Conservation (phyloP, 2,797 vertebrate genomes). For the Aplochiton taeniatus region DNA sequence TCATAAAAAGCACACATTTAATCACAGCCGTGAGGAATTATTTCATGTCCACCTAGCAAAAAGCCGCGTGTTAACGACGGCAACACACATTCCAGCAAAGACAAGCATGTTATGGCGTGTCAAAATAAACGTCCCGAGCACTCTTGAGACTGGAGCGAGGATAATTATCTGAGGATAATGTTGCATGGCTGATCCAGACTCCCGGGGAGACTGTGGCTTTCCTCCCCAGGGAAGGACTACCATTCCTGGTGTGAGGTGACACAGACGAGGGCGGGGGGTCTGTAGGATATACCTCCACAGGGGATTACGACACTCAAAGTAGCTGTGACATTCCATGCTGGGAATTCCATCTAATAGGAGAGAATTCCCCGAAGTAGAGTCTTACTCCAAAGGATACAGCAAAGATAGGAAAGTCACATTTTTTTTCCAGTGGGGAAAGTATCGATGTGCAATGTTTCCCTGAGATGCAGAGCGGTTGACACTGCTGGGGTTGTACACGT, state of each 20-base stretch:
- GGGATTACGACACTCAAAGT: constrained; percentile 50
- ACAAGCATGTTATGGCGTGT: constrained; percentile 55
- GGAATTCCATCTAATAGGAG: constrained; percentile 48
- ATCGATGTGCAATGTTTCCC: too few species aligned
- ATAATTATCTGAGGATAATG: too few species aligned
- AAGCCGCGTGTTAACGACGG: constrained; percentile 43
- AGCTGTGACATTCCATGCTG: constrained; percentile 51
- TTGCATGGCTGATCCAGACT: too few species aligned
- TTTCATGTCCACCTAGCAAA: constrained; percentile 53
- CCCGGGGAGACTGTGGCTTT: constrained; percentile 10
- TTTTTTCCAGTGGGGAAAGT: constrained; percentile 47
- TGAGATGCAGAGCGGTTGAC: too few species aligned
- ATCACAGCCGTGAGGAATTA: constrained; percentile 64
- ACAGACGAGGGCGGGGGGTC: constrained; percentile 7
- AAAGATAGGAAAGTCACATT: neutral
- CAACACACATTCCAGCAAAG: constrained; percentile 45
- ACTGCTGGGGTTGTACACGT: too few species aligned
- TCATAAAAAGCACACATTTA: constrained; percentile 71
- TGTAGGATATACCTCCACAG: constrained; percentile 12
- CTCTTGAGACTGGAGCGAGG: too few species aligned
- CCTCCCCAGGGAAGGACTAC: constrained; percentile 29
- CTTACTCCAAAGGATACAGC: constrained; percentile 33
- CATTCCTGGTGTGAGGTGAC: constrained; percentile 19
- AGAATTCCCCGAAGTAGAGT: constrained; percentile 44
- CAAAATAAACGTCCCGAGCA: neutral